Base-by-base conservation (phyloP, 2,113 vertebrate species). In the Eleginops maclovinus region DNA sequence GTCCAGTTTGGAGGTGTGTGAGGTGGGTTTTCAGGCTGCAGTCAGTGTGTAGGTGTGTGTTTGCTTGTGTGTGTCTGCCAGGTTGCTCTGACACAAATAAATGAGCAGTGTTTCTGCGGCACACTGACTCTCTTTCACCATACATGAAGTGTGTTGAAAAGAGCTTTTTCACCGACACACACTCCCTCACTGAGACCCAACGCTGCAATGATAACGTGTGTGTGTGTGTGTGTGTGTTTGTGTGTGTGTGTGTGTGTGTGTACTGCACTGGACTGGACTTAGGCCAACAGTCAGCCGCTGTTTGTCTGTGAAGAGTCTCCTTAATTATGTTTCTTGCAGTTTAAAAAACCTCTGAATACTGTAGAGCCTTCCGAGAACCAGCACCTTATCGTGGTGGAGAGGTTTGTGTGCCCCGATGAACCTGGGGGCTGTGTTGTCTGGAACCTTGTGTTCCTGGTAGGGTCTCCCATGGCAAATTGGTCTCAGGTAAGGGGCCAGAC, bases 81-180 rank as follows among this genome's bases (percentile, higher is more conserved):
- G 67, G 17, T 60, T 22, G 49, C 49, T 72, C 79, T 86, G 82
- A 90, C 87, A 90, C 82, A 88, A 87, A 91, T 91, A 88, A 93
- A 92, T 92, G 88, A 91, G 88, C 73, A 79, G 86, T 89, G 88
- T 93, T 89, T 82, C 82, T 70, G 3, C 24, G 4, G 76, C 88
- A 95, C 92, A 95, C 90, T 83, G 86, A 84, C 74, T 81, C 72
- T 90, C 94, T 92, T 95, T 94, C 93, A 94, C 89, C 75, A 92
- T 91, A 92, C 91, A 94, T 92, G 83, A 86, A 70, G n/a, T 58
- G 28, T 47, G 74, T 70, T 88, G 66, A 91, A 93, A 91, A 87
- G 86, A 88, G 74, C 83, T 87, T 87, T 91, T 92, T 85, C 75
- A 78, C 40, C 7, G 16, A 28, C 0, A 6, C 10, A 13, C 21